These are phyloP conservation scores for Falco peregrinus DNA, from an alignment of 2,797 vertebrate genomes.

Conservation along the genomic window DNA sequence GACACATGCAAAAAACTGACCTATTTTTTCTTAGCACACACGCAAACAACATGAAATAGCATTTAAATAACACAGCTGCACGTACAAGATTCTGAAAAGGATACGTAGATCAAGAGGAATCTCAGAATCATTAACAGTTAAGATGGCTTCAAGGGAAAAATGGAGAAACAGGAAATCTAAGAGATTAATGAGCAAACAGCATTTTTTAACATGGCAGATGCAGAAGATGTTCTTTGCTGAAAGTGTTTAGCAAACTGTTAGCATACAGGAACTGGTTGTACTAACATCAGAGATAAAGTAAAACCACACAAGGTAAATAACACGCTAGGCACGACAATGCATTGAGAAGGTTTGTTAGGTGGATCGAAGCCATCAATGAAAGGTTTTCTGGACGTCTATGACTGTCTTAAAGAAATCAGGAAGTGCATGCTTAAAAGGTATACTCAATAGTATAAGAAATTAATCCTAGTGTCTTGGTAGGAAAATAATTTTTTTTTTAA, in stretches of 20 bases:
- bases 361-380: not conserved
- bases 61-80: not conserved
- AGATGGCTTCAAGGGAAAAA: not conserved
- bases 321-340: not conserved
- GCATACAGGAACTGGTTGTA: not conserved
- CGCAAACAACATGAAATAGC: not conserved
- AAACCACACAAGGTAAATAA: not conserved
- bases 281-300: not conserved
- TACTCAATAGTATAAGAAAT: not conserved
- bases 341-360: not conserved
- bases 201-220: not conserved
- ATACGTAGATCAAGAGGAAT: not conserved
- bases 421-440: not conserved
- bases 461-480: not conserved
- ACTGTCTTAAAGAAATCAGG: not conserved
- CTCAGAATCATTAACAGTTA: not conserved
- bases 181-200: not conserved
- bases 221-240: not conserved
- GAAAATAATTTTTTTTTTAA: fast-evolving
- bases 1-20: not conserved
- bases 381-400: not conserved
- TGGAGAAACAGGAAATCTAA: not conserved
- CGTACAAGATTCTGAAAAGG: not conserved
- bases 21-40: not conserved
- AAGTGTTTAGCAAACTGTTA: not conserved